phyloP scores from a whole-genome alignment of 2,113 vertebrate genomes.

The Siniperca knerii region DNA sequence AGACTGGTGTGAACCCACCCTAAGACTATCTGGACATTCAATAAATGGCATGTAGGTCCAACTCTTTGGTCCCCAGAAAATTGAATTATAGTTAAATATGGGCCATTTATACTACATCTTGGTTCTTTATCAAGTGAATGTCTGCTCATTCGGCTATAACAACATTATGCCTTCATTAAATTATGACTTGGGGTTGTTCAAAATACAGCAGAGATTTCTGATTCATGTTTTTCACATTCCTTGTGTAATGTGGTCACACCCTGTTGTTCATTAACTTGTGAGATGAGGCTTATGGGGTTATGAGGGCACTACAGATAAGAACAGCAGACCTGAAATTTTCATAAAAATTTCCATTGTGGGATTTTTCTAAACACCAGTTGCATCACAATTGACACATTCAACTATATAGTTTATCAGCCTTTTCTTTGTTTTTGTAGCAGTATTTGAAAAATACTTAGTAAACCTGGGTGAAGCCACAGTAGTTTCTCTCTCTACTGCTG shows the following conservation, averaged over 20 bases:
- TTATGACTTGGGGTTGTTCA: neutral
- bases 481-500: neutral
- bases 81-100: neutral
- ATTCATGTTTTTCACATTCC: conserved; percentile 8
- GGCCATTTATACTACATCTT: neutral
- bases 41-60: neutral
- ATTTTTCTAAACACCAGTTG: neutral
- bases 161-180: neutral
- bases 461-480: neutral
- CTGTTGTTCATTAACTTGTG: conserved; percentile 64
- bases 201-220: neutral
- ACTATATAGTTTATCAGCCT: neutral
- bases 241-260: conserved; percentile 21
- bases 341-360: conserved; percentile 9
- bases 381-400: neutral
- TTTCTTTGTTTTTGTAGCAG: neutral
- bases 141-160: neutral
- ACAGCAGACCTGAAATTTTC: conserved; percentile 3
- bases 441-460: neutral
- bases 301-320: conserved; percentile 45
- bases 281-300: conserved; percentile 9
- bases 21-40: neutral
- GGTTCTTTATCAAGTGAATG: neutral
- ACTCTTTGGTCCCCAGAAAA: neutral
- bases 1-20: too few species aligned